Conservation (phyloP, 1,140 invertebrate genomes). For the Drosophila repletoides region DNA sequence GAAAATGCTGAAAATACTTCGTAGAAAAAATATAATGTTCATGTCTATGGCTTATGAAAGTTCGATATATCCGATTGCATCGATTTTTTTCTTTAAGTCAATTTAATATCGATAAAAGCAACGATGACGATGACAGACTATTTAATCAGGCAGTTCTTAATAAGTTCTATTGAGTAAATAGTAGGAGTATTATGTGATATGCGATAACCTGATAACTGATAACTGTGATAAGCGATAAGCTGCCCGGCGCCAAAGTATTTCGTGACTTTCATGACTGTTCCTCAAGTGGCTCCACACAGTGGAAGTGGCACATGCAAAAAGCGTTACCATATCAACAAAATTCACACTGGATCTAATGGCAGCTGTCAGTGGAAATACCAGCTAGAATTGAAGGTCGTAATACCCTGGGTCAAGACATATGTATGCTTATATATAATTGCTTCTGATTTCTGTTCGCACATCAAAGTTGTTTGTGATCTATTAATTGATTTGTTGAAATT, state of each 20-base stretch:
- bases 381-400: slow-evolving; percentile 22
- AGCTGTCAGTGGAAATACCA: no score
- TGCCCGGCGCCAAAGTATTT: slow-evolving; percentile 21
- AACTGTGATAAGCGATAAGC: slow-evolving; percentile 32
- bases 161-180: slow-evolving; percentile 23
- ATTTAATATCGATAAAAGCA: no score
- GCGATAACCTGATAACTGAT: slow-evolving; percentile 27
- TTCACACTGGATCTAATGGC: no score
- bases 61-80: no score
- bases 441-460: slow-evolving; percentile 7
- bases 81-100: no score
- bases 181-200: no score
- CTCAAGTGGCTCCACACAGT: slow-evolving; percentile 4
- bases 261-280: neutral
- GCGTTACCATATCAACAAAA: no score
- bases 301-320: neutral
- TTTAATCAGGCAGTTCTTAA: slow-evolving; percentile 26
- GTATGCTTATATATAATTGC: no score
- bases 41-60: no score
- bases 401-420: no score
- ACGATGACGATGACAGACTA: neutral
- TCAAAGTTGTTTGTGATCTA: slow-evolving; percentile 4
- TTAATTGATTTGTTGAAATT: slow-evolving; percentile 36
- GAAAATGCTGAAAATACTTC: no score
- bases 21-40: no score